Evolutionary conservation across 2,113 vertebrate species (phyloP).

Genomic region (Lipophrys pholis): DNA sequence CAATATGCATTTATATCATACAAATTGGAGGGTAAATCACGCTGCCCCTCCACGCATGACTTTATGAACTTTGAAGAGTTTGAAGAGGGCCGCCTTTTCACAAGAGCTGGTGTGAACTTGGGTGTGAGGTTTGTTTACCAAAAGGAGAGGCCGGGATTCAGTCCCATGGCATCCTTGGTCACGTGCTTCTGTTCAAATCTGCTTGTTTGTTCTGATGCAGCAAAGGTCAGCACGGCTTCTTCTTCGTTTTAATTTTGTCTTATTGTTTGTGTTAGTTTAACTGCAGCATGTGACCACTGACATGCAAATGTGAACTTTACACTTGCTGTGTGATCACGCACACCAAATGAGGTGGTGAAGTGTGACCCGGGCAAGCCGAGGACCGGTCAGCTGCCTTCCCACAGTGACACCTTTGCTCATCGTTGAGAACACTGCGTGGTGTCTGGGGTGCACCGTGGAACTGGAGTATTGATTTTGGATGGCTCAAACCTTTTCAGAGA

Average conservation of each 20-base stretch:
- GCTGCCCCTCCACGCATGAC: not conserved
- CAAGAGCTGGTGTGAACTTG: slow-evolving; percentile 51
- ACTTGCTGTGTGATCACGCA: slow-evolving; percentile 57
- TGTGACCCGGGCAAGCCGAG: slow-evolving; percentile 45
- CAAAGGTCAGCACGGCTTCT: not conserved
- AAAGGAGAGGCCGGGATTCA: slow-evolving; percentile 6
- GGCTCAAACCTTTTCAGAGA: too few species aligned
- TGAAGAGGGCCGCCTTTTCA: slow-evolving; percentile 24
- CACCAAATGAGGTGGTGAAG: slow-evolving; percentile 66
- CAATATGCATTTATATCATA: not conserved
- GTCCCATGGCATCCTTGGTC: slow-evolving; percentile 20
- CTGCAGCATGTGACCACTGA: not conserved
- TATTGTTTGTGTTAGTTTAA: not conserved
- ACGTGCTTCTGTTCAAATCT: not conserved
- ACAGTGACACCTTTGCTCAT: slow-evolving; percentile 59
- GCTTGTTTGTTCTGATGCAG: not conserved
- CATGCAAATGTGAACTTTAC: slow-evolving; percentile 45
- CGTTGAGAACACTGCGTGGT: not conserved
- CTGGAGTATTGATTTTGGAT: too few species aligned
- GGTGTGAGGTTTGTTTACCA: slow-evolving; percentile 48
- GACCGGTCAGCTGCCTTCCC: slow-evolving; percentile 40
- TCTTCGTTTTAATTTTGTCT: not conserved
- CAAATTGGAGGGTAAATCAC: too few species aligned
- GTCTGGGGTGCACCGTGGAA: not conserved
- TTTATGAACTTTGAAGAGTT: slow-evolving; percentile 26